Evolutionary conservation across 2,888 invertebrate species (phyloP).

Genomic region (Malacosoma neustria): DNA sequence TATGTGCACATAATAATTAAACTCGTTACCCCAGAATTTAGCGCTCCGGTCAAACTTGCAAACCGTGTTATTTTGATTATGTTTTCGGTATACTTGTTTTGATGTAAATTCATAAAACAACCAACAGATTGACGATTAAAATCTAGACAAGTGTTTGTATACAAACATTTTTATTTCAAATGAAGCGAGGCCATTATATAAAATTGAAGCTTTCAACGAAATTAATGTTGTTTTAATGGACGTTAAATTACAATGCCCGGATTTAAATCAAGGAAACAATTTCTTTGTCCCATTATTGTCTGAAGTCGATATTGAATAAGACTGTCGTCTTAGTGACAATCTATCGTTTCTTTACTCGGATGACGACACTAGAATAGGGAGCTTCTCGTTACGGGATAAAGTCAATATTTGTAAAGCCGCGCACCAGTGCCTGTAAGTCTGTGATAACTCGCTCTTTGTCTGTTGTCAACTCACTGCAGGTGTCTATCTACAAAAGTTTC

Average conservation of each 20-base stretch:
- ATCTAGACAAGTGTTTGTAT: constrained; percentile 11
- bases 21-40: constrained; percentile 38
- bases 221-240: constrained; percentile 28
- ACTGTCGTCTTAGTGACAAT: constrained; percentile 40
- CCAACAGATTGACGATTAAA: constrained; percentile 18
- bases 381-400: constrained; percentile 27
- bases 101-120: constrained; percentile 20
- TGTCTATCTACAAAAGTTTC: constrained; percentile 73
- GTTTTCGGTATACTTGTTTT: constrained; percentile 20
- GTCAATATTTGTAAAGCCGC: constrained; percentile 33
- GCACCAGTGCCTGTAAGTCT: constrained; percentile 50
- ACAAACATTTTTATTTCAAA: constrained; percentile 11
- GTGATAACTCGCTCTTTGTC: constrained; percentile 71
- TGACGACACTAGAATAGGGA: constrained; percentile 24
- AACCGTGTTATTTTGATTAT: constrained; percentile 38
- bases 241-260: constrained; percentile 25
- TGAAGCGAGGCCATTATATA: constrained; percentile 11
- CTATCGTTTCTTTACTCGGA: constrained; percentile 30
- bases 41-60: constrained; percentile 37
- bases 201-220: constrained; percentile 24
- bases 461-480: constrained; percentile 62
- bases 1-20: constrained; percentile 44
- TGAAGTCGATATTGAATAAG: constrained; percentile 50
- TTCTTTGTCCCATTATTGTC: constrained; percentile 38
- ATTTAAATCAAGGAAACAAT: constrained; percentile 34